These are phyloP conservation scores for Pao palembangensis DNA, from an alignment of 2,113 vertebrate genomes.

Conservation along the genomic window DNA sequence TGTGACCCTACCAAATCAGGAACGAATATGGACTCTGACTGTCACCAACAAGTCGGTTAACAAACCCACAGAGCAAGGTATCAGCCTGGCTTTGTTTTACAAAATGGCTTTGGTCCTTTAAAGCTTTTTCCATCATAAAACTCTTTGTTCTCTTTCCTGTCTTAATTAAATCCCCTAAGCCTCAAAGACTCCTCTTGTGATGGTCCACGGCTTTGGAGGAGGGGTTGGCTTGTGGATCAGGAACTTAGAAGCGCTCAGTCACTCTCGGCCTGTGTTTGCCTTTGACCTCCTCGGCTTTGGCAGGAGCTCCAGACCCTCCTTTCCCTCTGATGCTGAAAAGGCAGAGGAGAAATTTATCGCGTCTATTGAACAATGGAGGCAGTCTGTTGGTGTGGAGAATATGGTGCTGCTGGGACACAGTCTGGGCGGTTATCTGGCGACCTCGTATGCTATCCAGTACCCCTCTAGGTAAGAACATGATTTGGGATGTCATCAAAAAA, in stretches of 20 bases:
- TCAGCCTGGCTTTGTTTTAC: conserved; percentile 2
- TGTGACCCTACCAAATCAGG: conserved; percentile 81
- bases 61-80: conserved; percentile 55
- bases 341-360: conserved; percentile 84
- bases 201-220: conserved; percentile 90
- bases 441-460: conserved; percentile 81
- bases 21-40: conserved; percentile 86
- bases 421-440: conserved; percentile 80
- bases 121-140: neutral
- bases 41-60: conserved; percentile 67
- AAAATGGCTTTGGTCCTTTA: neutral
- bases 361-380: conserved; percentile 83
- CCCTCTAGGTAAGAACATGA: conserved; percentile 77
- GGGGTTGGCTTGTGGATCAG: conserved; percentile 88
- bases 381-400: conserved; percentile 76
- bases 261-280: conserved; percentile 72
- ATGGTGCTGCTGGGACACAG: conserved; percentile 85
- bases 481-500: neutral
- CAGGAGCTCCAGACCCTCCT: conserved; percentile 82
- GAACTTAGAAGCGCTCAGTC: conserved; percentile 81
- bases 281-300: conserved; percentile 90
- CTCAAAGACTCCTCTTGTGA: conserved; percentile 81
- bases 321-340: conserved; percentile 76
- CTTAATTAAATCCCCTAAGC: conserved; percentile 21
- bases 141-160: neutral